phyloP scores from a whole-genome alignment of 2,113 vertebrate genomes.

The Leucoraja erinaceus region DNA sequence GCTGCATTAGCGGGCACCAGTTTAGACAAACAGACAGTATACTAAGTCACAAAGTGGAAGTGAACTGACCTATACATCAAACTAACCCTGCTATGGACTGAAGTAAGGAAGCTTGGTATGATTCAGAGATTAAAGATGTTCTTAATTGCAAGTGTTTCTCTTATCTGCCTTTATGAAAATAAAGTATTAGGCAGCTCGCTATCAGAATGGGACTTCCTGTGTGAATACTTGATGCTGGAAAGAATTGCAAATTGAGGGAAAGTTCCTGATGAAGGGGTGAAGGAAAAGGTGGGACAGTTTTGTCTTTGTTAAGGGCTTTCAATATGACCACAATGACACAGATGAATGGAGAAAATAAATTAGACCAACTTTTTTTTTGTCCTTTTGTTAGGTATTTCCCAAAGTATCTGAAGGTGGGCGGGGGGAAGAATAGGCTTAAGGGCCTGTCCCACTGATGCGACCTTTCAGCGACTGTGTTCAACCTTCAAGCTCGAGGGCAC shows the following conservation, averaged over 20 bases:
- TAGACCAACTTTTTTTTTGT: not conserved
- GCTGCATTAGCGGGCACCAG: not conserved
- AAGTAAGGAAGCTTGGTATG: not conserved
- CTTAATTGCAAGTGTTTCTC: not conserved
- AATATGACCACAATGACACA: not conserved
- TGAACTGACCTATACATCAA: not conserved
- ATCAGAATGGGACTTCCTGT: conserved; percentile 16
- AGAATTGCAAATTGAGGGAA: not conserved
- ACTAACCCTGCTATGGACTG: not conserved
- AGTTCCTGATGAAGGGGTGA: not conserved
- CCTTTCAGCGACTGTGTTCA: no score
- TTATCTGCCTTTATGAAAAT: not conserved
- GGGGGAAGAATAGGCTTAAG: not conserved
- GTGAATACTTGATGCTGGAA: not conserved
- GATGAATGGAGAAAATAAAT: conserved; percentile 1
- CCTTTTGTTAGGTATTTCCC: not conserved
- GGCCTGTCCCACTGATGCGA: no score
- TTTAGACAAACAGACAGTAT: not conserved
- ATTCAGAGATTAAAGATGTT: not conserved
- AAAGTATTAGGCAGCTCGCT: not conserved
- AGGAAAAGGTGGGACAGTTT: not conserved
- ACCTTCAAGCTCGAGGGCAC: no score
- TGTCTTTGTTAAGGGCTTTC: not conserved
- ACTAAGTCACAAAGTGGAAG: not conserved
- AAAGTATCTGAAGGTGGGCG: not conserved